Evolutionary conservation across 2,888 invertebrate genomes (phyloP), one percentile per base, ranked within the genome.

Genomic region (Escarpia spicata): DNA sequence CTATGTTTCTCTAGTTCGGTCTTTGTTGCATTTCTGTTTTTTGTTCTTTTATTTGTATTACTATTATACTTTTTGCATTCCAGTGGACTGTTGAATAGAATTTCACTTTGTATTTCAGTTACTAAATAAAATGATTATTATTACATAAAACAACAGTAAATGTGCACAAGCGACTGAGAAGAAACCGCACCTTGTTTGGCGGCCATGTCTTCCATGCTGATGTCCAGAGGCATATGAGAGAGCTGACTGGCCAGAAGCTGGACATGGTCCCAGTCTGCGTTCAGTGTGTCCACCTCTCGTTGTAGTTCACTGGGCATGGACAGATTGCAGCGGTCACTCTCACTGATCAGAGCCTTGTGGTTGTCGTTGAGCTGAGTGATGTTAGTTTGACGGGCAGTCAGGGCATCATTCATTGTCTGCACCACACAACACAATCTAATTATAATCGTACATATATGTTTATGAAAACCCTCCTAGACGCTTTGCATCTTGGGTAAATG

Each of bases 261-360:
- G 19, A 96, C 94, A 90, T 94, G 94, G 92, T 94, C 93, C 96
- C 96, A 96, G 94, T 96, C 96, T 92, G 95, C 93, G 93, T 96
- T 95, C 90, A 96, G 94, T 90, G 93, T 94, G 58, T 94, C 94
- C 92, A 96, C 93, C 94, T 95, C 95, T 89, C 94, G 93, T 93
- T 95, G 94, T 58, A 96, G 94, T 52, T 93, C 93, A n/a, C 94
- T 95, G 26, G 96, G 95, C 31, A 95, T 92, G 2, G 94, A 94
- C 8, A 95, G 93, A 37, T 93, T 94, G 91, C 95, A 94, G 52
- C 95, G 93, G 6, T 94, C 92, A 91, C 95, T 95, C 26, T 95
- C 95, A 10, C 94, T 93, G 45, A 94, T 92, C 91, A 96, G 93
- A 58, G 94, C 93, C 26, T 94, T 92, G 93, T 94, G 95, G 1